phyloP scores from a whole-genome alignment of 2,888 invertebrate genomes.

The Lasius fuliginosus region DNA sequence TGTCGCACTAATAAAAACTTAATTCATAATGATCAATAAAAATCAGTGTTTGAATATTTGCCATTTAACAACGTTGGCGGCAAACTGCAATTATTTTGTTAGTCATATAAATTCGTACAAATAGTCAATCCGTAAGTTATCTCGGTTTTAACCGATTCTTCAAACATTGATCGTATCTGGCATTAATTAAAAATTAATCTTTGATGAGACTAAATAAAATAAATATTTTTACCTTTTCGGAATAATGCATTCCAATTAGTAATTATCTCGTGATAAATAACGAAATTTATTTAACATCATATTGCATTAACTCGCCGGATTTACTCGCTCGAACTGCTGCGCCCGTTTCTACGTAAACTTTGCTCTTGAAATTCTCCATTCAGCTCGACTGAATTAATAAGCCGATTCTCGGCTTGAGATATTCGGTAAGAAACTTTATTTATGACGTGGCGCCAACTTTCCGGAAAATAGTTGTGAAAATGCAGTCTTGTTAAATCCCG shows the following conservation, averaged over 20 bases:
- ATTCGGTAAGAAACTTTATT: constrained; percentile 51
- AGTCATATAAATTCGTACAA: background rate
- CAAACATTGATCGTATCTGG: background rate
- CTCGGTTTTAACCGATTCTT: background rate
- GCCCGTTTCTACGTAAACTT: constrained; percentile 43
- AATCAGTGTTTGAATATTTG: background rate
- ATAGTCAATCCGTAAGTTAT: background rate
- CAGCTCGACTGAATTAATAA: constrained; percentile 44
- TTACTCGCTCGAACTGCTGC: background rate
- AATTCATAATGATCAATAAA: constrained; percentile 5
- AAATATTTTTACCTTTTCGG: background rate
- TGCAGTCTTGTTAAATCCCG: background rate
- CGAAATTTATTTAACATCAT: constrained; percentile 28
- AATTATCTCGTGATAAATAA: constrained; percentile 46
- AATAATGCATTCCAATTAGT: background rate
- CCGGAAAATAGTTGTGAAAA: constrained; percentile 46
- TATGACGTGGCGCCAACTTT: constrained; percentile 40
- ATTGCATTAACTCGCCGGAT: constrained; percentile 28
- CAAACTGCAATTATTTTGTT: constrained; percentile 17
- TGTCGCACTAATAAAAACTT: background rate
- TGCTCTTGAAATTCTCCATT: constrained; percentile 45
- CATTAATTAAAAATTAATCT: constrained; percentile 11
- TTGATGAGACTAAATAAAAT: constrained; percentile 5
- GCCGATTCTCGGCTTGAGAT: constrained; percentile 51
- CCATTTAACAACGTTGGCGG: background rate